These are phyloP conservation scores for Nysson spinosus DNA, from an alignment of 2,888 invertebrate species.

Conservation along the genomic window DNA sequence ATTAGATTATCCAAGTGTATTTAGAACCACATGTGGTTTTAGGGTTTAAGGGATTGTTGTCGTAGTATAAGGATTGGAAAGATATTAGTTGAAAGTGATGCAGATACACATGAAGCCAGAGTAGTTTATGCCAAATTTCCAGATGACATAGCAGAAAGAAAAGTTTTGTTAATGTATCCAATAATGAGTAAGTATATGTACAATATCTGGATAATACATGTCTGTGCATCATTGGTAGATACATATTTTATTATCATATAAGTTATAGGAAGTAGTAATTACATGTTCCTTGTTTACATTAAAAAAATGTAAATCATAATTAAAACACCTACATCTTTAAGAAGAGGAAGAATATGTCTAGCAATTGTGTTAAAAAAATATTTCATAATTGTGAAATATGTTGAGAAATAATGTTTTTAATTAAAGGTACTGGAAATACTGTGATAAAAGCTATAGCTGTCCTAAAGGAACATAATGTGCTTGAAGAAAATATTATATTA, in stretches of 20 bases:
- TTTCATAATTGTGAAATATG: background rate
- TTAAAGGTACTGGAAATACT: slow-evolving; percentile 92
- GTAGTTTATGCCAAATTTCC: slow-evolving; percentile 99
- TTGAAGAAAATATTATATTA: slow-evolving; percentile 96
- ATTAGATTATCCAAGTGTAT: background rate
- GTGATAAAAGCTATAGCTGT: slow-evolving; percentile 96
- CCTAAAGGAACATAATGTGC: slow-evolving; percentile 94
- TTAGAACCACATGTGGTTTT: no score
- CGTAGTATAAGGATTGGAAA: slow-evolving; percentile 99
- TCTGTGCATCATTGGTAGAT: no score
- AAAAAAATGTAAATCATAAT: no score
- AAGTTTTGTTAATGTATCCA: slow-evolving; percentile 97
- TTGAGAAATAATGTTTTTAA: slow-evolving; percentile 21
- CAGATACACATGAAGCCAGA: slow-evolving; percentile 96
- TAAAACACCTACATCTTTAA: no score
- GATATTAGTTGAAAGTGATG: slow-evolving; percentile 97
- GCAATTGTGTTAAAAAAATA: no score
- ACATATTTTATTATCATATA: no score
- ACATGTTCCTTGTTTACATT: no score
- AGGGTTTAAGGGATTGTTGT: slow-evolving; percentile 96
- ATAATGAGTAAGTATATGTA: slow-evolving; percentile 89
- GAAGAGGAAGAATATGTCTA: no score
- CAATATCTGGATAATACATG: no score
- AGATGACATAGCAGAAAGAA: slow-evolving; percentile 92
- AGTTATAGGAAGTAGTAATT: no score